Evolutionary conservation across 2,113 vertebrate species (phyloP), one percentile per base, ranked within the genome.

Genomic region (Callipepla squamata): DNA sequence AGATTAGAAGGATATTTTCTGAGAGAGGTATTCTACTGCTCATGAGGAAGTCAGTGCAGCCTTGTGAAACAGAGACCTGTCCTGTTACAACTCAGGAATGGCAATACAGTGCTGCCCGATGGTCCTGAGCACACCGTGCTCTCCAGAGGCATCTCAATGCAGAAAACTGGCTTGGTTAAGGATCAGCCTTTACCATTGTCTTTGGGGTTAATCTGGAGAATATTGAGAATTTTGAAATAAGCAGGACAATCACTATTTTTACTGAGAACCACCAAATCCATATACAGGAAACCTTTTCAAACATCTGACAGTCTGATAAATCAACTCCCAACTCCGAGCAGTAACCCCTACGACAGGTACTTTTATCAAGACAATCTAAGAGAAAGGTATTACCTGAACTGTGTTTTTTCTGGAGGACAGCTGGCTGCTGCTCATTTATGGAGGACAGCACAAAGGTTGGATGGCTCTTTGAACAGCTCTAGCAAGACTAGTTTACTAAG

Each of bases 71-170:
- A 19, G 26, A 20, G 44, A 45, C 19, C 8, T 48, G 22, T 61
- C 34, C 44, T 16, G n/a, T 6, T n/a, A 1, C 21, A 6, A 11
- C 30, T 18, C 15, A 63, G 1, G 44, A 40, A 5, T 0, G 32
- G 78, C 65, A 61, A 72, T 17, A 1, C 2, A 2, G 18, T 3
- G 4, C 2, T 11, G 34, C 5, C 5, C 2, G 18, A 44, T 22
- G 42, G 30, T 6, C 51, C 62, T 18, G 15, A 1, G 4, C 7
- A 19, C 22, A 5, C 4, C 0, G 0, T 2, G 26, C 9, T 75
- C 70, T 67, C 36, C 3, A 3, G 20, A 45, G 44, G 16, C 36
- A 40, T 8, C 62, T 59, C 32, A 10, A 28, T 9, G 38, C 12
- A 30, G 42, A 44, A 34, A 47, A 5, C 38, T 17, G 62, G 4